Evolutionary conservation across 2,888 invertebrate genomes (phyloP).

Genomic region (Cephus runcator): DNA sequence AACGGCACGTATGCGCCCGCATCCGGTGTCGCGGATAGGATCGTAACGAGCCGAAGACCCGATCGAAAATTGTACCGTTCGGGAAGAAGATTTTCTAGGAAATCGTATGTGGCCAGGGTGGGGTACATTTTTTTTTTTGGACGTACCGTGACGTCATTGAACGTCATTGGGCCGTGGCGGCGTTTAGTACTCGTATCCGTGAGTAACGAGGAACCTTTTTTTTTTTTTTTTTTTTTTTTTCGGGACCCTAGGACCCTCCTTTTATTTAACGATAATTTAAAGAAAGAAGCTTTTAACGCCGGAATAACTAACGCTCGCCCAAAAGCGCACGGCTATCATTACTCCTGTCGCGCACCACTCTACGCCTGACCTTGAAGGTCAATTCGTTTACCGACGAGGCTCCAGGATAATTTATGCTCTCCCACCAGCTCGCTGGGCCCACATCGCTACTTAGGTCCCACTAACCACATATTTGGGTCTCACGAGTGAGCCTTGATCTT

Average conservation of each 20-base stretch:
- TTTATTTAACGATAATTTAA: constrained; percentile 8
- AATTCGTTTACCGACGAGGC: constrained; percentile 28
- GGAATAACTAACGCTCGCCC: constrained; percentile 36
- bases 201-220: too few relatives aligned
- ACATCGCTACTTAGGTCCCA: too few relatives aligned
- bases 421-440: not conserved
- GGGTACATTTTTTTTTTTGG: too few relatives aligned
- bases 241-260: too few relatives aligned
- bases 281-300: constrained; percentile 24
- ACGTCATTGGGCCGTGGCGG: too few relatives aligned
- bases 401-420: constrained; percentile 20
- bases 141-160: accelerated
- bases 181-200: too few relatives aligned
- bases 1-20: constrained; percentile 20
- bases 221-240: too few relatives aligned
- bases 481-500: constrained; percentile 16
- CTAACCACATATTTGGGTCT: too few relatives aligned
- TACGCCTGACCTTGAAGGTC: constrained; percentile 36
- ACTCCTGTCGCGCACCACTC: constrained; percentile 40
- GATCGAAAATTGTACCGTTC: too few relatives aligned
- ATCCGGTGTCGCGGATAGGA: not conserved
- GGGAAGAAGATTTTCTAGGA: too few relatives aligned
- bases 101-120: accelerated
- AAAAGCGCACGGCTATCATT: constrained; percentile 29
- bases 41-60: too few relatives aligned